phyloP scores from a whole-genome alignment of 2,113 vertebrate genomes.

The Bucco capensis region DNA sequence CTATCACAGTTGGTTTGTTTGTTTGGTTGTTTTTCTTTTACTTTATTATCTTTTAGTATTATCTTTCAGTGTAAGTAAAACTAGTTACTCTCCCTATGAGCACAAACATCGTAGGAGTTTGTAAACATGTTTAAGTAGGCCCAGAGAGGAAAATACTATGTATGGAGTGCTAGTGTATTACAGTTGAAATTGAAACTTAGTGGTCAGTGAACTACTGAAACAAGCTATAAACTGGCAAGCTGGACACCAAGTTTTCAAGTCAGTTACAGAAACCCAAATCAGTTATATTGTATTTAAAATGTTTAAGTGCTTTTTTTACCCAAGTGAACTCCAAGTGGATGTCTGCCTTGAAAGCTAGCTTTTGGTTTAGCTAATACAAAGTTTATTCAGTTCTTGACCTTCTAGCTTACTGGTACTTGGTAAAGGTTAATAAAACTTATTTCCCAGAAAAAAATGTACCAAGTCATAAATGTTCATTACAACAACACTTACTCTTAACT shows the following conservation, averaged over 20 bases:
- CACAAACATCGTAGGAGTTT: neutral
- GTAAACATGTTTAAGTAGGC: neutral
- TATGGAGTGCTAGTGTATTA: fast-evolving
- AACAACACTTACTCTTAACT: neutral
- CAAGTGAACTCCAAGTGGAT: neutral
- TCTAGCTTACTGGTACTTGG: neutral
- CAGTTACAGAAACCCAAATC: neutral
- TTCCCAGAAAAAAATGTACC: neutral
- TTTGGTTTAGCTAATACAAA: neutral
- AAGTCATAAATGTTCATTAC: neutral
- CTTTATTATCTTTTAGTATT: neutral
- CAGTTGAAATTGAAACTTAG: neutral
- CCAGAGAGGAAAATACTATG: fast-evolving
- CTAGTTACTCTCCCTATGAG: neutral
- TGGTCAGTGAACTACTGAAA: neutral
- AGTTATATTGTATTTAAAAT: neutral
- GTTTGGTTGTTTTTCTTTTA: neutral
- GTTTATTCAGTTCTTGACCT: neutral
- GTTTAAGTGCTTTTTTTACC: neutral
- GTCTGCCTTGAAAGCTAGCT: neutral
- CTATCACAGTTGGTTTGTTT: neutral
- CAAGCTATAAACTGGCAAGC: neutral
- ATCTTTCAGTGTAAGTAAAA: neutral
- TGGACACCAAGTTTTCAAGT: neutral
- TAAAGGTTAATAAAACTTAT: neutral